phyloP scores from a whole-genome alignment of 2,797 vertebrate species.

The Protosalanx chinensis region DNA sequence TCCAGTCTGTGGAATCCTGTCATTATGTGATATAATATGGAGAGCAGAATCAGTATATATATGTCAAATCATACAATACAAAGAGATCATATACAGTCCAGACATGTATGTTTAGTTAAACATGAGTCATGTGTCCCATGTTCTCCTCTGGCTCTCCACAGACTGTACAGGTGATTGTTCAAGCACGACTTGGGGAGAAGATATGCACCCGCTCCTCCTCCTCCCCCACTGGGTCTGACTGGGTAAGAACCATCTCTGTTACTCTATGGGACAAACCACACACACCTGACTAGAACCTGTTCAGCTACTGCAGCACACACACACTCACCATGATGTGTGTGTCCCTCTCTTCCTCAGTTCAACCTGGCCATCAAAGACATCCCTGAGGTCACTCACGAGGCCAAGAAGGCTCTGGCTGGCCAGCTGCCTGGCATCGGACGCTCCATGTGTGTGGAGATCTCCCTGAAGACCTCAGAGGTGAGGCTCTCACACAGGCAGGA shows the following conservation, averaged over 20 bases:
- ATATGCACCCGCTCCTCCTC: slow-evolving; percentile 94
- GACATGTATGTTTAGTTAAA: background rate
- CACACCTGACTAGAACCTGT: background rate
- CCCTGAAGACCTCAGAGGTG: slow-evolving; percentile 98
- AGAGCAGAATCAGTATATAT: background rate
- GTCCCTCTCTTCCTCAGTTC: slow-evolving; percentile 75
- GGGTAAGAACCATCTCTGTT: background rate
- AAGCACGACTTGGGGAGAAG: slow-evolving; percentile 96
- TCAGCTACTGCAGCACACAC: background rate
- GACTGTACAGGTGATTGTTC: slow-evolving; percentile 98
- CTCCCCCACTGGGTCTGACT: slow-evolving; percentile 92
- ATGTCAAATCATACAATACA: background rate
- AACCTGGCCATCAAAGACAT: slow-evolving; percentile 99
- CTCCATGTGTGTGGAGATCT: slow-evolving; percentile 99
- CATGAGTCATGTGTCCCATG: slow-evolving; percentile 8
- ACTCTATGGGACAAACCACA: background rate
- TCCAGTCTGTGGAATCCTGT: no score
- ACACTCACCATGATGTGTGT: no score
- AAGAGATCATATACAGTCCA: background rate
- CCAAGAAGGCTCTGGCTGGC: slow-evolving; percentile 94
- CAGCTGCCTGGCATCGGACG: slow-evolving; percentile 92
- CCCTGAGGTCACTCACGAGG: slow-evolving; percentile 98
- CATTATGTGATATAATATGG: no score
- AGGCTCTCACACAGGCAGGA: background rate
- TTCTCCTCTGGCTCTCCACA: slow-evolving; percentile 48